Conservation (phyloP, 2,888 invertebrate species). For the Rotaria macrura region DNA sequence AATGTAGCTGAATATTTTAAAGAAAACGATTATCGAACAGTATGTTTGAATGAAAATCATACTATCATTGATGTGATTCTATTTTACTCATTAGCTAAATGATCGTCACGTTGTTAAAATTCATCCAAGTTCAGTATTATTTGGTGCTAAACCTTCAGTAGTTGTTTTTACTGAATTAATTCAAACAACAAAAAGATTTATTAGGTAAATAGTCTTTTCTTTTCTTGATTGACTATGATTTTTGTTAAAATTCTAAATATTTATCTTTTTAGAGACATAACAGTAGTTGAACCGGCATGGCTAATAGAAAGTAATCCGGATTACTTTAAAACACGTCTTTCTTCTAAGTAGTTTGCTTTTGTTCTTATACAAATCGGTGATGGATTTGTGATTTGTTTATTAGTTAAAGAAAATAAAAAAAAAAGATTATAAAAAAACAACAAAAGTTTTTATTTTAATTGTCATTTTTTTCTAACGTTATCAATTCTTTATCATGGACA, state of each 20-base stretch:
- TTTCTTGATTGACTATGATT: neutral
- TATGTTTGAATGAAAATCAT: constrained; percentile 46
- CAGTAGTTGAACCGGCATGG: constrained; percentile 26
- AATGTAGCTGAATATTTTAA: constrained; percentile 72
- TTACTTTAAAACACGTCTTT: constrained; percentile 25
- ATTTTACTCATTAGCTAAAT: constrained; percentile 18
- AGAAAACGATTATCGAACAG: constrained; percentile 62
- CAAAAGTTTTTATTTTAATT: neutral
- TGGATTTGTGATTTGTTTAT: constrained; percentile 3
- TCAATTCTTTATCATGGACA: constrained; percentile 40
- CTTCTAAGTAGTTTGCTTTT: neutral
- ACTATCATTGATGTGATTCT: neutral
- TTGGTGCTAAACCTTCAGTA: constrained; percentile 28
- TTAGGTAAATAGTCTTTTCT: neutral
- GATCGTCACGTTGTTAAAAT: constrained; percentile 29
- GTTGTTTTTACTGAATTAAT: constrained; percentile 29
- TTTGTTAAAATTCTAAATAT: neutral
- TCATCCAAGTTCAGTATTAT: constrained; percentile 33
- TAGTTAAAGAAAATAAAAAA: neutral
- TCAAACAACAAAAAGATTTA: constrained; percentile 29
- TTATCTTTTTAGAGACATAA: constrained; percentile 8
- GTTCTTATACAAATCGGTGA: neutral
- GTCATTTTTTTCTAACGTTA: constrained; percentile 37
- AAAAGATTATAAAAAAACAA: neutral
- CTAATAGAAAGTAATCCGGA: constrained; percentile 26